phyloP scores from a whole-genome alignment of 2,888 invertebrate genomes.

The Odontothrips loti region DNA sequence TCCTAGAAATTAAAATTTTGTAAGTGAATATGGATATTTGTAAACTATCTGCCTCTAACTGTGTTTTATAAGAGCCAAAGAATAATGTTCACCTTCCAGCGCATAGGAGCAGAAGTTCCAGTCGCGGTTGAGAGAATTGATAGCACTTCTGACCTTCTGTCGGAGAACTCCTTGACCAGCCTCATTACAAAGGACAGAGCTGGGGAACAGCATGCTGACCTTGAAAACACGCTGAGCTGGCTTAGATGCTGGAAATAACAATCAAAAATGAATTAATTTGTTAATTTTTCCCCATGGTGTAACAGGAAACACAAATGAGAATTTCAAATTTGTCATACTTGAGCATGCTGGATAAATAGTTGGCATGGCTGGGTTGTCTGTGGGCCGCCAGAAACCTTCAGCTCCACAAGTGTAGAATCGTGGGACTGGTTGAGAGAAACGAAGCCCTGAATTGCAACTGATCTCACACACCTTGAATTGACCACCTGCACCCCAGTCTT shows the following conservation, averaged over 20 bases:
- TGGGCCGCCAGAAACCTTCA: conserved; percentile 96
- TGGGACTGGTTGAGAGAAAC: conserved; percentile 90
- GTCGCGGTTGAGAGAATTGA: conserved; percentile 85
- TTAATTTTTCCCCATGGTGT: background rate
- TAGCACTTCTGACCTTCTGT: conserved; percentile 82
- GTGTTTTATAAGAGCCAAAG: background rate
- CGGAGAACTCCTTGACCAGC: conserved; percentile 89
- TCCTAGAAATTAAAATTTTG: conserved; percentile 46
- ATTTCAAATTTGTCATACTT: conserved; percentile 53
- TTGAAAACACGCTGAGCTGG: conserved; percentile 94
- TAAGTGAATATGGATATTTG: conserved; percentile 28
- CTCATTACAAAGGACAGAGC: conserved; percentile 92
- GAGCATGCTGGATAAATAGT: conserved; percentile 89
- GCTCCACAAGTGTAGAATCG: conserved; percentile 97
- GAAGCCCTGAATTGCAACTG: conserved; percentile 74
- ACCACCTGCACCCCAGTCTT: conserved; percentile 94
- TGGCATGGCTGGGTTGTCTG: conserved; percentile 70
- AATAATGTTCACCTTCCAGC: conserved; percentile 61
- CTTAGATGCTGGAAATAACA: conserved; percentile 61
- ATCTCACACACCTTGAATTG: conserved; percentile 95
- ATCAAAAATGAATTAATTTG: conserved; percentile 7
- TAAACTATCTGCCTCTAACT: background rate
- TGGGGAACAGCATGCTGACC: conserved; percentile 90
- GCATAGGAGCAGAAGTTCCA: conserved; percentile 96
- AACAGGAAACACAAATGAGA: background rate